A percentile compares a stretch with the other conserved stretches of the same genome.
phyloP scores from a whole-genome alignment of 2,888 invertebrate genomes.

The Nymphalis urticae region DNA sequence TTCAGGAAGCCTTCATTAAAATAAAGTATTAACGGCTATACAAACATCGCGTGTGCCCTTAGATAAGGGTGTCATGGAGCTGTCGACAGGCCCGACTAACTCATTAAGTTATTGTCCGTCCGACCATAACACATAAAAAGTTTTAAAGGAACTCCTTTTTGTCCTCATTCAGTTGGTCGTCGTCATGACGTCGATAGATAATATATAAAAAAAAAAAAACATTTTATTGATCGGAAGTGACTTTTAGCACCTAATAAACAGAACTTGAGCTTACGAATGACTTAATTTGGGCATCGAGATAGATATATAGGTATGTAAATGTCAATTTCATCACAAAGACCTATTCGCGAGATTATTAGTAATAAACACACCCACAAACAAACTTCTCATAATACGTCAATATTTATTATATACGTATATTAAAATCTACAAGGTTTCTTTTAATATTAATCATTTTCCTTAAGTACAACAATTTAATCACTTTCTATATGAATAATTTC shows the following conservation, averaged over 20 bases:
- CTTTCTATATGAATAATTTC: background rate
- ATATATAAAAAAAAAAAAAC: too few species aligned
- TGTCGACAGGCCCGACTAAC: slow-evolving; percentile 66
- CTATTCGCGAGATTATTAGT: too few species aligned
- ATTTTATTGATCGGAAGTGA: too few species aligned
- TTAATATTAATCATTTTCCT: too few species aligned
- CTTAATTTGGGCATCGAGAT: background rate
- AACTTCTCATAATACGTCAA: too few species aligned
- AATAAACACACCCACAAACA: too few species aligned
- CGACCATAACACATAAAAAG: slow-evolving; percentile 58
- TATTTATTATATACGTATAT: too few species aligned
- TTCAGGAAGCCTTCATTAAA: slow-evolving; percentile 29
- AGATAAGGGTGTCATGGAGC: slow-evolving; percentile 77
- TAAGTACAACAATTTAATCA: background rate
- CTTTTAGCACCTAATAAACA: too few species aligned
- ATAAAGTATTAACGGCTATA: slow-evolving; percentile 40
- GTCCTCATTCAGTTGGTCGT: slow-evolving; percentile 23
- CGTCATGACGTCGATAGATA: background rate
- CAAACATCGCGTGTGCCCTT: slow-evolving; percentile 67
- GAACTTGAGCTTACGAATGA: background rate
- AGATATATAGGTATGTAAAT: too few species aligned
- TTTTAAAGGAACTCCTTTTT: slow-evolving; percentile 33
- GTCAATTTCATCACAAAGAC: too few species aligned
- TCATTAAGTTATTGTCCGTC: slow-evolving; percentile 76
- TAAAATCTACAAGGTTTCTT: too few species aligned